phyloP scores from a whole-genome alignment of 2,797 vertebrate species.

The Smutsia temminckii region DNA sequence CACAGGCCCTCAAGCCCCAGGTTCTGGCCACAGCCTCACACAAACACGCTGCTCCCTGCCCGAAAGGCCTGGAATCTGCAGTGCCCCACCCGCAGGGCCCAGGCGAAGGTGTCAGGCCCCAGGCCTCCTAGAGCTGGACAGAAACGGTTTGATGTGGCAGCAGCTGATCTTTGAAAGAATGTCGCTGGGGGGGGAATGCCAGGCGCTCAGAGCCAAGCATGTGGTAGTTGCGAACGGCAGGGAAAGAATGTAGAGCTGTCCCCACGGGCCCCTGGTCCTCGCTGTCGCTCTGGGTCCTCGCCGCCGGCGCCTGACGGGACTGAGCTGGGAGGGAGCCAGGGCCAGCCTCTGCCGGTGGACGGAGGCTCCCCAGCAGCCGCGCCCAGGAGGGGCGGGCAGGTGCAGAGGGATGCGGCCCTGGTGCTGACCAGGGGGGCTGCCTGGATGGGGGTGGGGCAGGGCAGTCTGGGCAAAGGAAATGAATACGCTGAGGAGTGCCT shows the following conservation, averaged over 20 bases:
- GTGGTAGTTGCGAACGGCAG: background rate
- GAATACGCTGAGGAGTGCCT: background rate
- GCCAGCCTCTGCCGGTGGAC: too few species aligned
- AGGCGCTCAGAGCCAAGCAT: background rate
- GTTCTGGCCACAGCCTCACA: too few species aligned
- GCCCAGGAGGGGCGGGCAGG: background rate
- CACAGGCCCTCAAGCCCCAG: background rate
- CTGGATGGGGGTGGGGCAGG: background rate
- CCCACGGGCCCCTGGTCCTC: background rate
- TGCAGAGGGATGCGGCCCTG: too few species aligned
- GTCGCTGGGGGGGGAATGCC: background rate
- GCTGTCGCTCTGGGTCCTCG: rapidly evolving
- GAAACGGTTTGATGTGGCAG: conserved; percentile 45
- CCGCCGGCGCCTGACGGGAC: background rate
- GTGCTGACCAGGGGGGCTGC: background rate
- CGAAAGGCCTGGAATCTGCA: background rate
- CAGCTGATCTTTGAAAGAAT: conserved; percentile 30
- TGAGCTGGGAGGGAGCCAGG: too few species aligned
- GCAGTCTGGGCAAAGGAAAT: too few species aligned
- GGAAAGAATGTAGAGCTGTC: background rate
- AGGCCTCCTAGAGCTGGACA: conserved; percentile 10
- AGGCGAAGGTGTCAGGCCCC: background rate
- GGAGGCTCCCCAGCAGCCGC: background rate
- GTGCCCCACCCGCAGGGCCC: background rate
- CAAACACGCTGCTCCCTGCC: rapidly evolving